Evolutionary conservation across 2,113 vertebrate species (phyloP).

Genomic region (Cynoglossus semilaevis): DNA sequence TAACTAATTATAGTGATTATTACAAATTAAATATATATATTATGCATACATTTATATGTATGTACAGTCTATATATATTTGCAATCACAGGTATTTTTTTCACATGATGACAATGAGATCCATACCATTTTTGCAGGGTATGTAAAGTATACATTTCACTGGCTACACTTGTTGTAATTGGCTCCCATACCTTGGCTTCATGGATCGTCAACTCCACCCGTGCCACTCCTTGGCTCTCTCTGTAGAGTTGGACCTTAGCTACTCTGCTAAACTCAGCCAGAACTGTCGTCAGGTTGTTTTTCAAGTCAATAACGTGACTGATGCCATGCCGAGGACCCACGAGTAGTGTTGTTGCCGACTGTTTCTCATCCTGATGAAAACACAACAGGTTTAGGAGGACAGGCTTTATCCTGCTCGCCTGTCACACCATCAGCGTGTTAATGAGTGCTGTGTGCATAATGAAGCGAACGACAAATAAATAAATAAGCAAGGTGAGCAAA

Average conservation of each 20-base stretch:
- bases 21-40: too few relatives aligned
- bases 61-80: too few relatives aligned
- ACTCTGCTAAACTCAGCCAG: slow-evolving; percentile 94
- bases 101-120: too few relatives aligned
- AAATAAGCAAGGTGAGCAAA: not conserved
- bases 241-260: slow-evolving; percentile 94
- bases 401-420: not conserved
- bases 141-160: not conserved
- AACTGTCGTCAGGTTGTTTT: slow-evolving; percentile 98
- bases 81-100: too few relatives aligned
- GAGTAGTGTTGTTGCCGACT: slow-evolving; percentile 90
- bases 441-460: too few relatives aligned
- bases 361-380: slow-evolving; percentile 86
- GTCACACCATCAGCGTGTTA: not conserved
- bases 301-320: slow-evolving; percentile 97
- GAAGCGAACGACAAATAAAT: too few relatives aligned
- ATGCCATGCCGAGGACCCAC: slow-evolving; percentile 96
- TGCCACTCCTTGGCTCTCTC: slow-evolving; percentile 94
- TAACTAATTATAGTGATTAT: slow-evolving; percentile 4
- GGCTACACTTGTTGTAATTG: too few relatives aligned
- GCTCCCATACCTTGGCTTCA: slow-evolving; percentile 87
- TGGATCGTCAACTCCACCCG: slow-evolving; percentile 93
- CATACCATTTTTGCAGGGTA: not conserved
- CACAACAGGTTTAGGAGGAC: not conserved
- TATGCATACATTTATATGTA: too few relatives aligned